Base-by-base conservation (phyloP, 2,888 invertebrate species). In the Drosophila neonasuta region DNA sequence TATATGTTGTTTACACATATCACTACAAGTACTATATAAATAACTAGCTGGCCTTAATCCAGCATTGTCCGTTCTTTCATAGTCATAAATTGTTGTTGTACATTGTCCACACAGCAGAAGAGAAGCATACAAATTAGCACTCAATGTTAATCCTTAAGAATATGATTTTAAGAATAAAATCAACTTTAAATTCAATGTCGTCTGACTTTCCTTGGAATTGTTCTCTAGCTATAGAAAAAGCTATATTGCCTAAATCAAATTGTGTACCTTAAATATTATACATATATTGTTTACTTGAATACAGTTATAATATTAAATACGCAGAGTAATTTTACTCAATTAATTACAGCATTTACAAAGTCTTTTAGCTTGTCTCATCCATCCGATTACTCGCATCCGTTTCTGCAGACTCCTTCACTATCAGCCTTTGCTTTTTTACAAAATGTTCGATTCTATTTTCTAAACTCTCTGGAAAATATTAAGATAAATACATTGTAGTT, bases 371-470 rank as follows among this genome's bases (percentile, higher is more conserved):
- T 17, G 32, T 10, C 20, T 36, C 6, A 52, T n/a, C 34, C 34
- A 11, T 54, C 13, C 2, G 17, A 7, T 51, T 34, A 7, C 8
- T 2, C 8, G 13, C 6, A 2, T 41, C 39, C 6, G 41, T 41
- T 30, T 15, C 39, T 15, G 24, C 13, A 7, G 8, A 24, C 1
- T 42, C 50, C 45, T 67, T 64, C 2, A 89, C 71, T 29, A 89
- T 63, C 36, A 91, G 73, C 88, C 93, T 93, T 85, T 93, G 92
- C 85, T 94, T 94, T 88, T 95, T 96, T 7, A 93, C 93, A 87
- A 93, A 96, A 90, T 95, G 94, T 78, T 95, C 92, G 52, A 97
- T 95, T 77, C 95, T 93, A 80, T 95, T 94, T 91, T 97, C 96
- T 69, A 97, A 91, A 83, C 96, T 96, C 44, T 95, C 97, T 97